These are phyloP conservation scores for Cacoxenus indagator DNA, from an alignment of 2,888 invertebrate genomes.

Conservation along the genomic window DNA sequence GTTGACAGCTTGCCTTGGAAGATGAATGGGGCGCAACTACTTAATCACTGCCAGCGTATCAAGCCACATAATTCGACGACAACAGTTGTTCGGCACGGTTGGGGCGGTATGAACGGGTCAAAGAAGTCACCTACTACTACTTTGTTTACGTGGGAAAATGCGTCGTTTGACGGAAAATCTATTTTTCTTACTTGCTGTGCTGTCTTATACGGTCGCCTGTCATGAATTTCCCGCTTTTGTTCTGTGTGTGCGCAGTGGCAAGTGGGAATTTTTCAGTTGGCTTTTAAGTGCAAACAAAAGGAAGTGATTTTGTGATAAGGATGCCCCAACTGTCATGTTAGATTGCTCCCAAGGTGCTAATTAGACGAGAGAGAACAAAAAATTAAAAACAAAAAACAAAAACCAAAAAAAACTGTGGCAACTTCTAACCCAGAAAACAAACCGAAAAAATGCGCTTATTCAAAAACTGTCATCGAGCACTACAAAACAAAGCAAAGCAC, in stretches of 20 bases:
- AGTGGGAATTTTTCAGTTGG: constrained; percentile 18
- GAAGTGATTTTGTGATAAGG: constrained; percentile 32
- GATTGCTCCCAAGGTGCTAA: constrained; percentile 51
- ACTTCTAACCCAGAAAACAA: not conserved
- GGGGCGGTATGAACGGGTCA: too few relatives aligned
- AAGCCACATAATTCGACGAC: not conserved
- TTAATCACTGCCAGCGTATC: constrained; percentile 5
- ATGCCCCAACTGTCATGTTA: constrained; percentile 9
- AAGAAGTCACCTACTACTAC: too few relatives aligned
- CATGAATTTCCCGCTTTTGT: constrained; percentile 9
- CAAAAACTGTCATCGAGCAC: not conserved
- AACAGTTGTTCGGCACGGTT: too few relatives aligned
- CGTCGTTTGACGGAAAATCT: not conserved
- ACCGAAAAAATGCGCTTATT: not conserved
- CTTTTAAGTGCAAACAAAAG: constrained; percentile 9
- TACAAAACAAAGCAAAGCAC: not conserved
- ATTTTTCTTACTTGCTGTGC: too few relatives aligned
- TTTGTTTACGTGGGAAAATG: not conserved
- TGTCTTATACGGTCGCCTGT: not conserved
- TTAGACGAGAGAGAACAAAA: constrained; percentile 30
- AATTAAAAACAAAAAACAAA: too few relatives aligned
- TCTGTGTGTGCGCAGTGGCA: too few relatives aligned
- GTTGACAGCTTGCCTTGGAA: not conserved
- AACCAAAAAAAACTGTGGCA: not conserved
- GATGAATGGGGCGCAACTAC: constrained; percentile 1